Base-by-base conservation (phyloP, 2,113 vertebrate genomes). In the Dendrocopos noguchii region DNA sequence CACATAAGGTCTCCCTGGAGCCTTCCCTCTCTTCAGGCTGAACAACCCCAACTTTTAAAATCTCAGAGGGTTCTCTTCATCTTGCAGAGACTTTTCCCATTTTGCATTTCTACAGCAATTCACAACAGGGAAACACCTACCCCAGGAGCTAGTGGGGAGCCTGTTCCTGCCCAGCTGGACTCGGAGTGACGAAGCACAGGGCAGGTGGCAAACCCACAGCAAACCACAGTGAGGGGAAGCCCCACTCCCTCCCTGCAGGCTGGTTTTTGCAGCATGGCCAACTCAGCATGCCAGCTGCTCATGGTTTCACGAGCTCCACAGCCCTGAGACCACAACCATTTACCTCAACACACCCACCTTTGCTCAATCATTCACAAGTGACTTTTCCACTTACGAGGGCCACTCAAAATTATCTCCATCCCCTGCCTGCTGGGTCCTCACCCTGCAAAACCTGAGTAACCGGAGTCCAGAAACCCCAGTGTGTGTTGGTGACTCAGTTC, bases 121-220 rank as follows among this genome's bases (percentile, higher is more conserved):
- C n/a, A 47, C 46, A 68, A 25, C 2, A 31, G 87, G 87, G 90
- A 75, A 92, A 39, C 47, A 15, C 11, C 57, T 7, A 57, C 46
- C 27, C 53, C 0, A 0, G 34, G 81, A 63, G 57, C 25, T 0
- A 2, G 31, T 2, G 2, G 55, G 63, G 36, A 91, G 44, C 42
- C 72, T 50, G 55, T 27, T 67, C 79, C 83, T 87, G 59, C 82
- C 81, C 85, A 31, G 74, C 55, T 19, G 20, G 16, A 2, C 53
- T 33, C 39, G 10, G 24, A 4, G 47, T 0, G 9, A 47, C 50
- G 9, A 24, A 59, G 29, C 6, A 4, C 50, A 46, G 44, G 60
- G 46, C 13, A 1, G 7, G 74, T 3, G 34, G 50, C 31, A 87
- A 65, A 50, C 67, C 74, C 3, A 15, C 2, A 3, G 21, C 34